A percentile compares a stretch with the other conserved stretches of the same genome.
Conservation (phyloP, 2,888 invertebrate species). For the Cylloceria caligata region DNA sequence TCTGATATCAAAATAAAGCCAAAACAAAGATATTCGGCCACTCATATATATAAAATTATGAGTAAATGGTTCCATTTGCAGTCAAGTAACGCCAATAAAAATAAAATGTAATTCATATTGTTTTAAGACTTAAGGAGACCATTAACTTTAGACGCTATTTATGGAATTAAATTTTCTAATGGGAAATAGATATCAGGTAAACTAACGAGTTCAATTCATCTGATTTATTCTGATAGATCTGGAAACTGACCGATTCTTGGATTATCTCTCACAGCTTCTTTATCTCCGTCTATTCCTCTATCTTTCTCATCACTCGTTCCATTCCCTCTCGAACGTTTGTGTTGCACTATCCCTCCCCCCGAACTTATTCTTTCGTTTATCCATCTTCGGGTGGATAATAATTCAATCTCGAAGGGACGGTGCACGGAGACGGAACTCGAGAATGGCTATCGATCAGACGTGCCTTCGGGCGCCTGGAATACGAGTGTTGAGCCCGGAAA, state of each 20-base stretch:
- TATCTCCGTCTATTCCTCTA: constrained; percentile 49
- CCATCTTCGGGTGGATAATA: constrained; percentile 67
- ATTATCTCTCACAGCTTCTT: constrained; percentile 56
- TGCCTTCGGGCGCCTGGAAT: constrained; percentile 48
- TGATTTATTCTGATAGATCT: constrained; percentile 46
- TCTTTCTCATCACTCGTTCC: constrained; percentile 43
- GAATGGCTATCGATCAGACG: constrained; percentile 67
- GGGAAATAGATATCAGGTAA: neutral
- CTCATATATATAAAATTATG: too few relatives aligned
- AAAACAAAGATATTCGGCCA: too few relatives aligned
- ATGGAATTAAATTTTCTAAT: neutral
- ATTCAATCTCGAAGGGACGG: constrained; percentile 68
- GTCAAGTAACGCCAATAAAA: too few relatives aligned
- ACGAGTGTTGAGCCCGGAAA: constrained; percentile 54
- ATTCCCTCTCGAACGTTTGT: constrained; percentile 6
- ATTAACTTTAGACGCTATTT: too few relatives aligned
- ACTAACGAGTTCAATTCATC: constrained; percentile 7
- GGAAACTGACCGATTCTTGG: constrained; percentile 47
- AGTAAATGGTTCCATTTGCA: too few relatives aligned
- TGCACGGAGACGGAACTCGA: constrained; percentile 38
- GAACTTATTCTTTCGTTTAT: constrained; percentile 66
- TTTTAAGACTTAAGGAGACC: too few relatives aligned
- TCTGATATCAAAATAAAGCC: too few relatives aligned
- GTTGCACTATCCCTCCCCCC: constrained; percentile 39
- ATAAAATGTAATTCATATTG: neutral